Conservation (phyloP, 2,888 invertebrate genomes). For the Penaeus monodon region DNA sequence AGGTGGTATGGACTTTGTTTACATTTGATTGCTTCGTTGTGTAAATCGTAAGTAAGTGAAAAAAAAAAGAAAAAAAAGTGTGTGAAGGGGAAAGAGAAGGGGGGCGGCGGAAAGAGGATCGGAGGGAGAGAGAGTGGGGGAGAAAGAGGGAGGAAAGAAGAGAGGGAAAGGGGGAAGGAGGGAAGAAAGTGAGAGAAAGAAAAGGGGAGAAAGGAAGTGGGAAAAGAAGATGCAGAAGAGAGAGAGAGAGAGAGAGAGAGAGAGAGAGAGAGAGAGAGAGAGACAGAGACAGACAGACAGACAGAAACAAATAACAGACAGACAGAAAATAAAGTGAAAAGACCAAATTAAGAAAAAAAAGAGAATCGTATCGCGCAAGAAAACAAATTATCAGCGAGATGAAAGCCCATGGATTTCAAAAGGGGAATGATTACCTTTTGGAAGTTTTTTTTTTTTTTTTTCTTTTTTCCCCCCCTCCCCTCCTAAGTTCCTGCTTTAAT, state of each 20-base stretch:
- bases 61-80: neutral
- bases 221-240: too few relatives aligned
- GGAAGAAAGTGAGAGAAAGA: neutral
- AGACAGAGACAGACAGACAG: neutral
- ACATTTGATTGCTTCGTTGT: too few relatives aligned
- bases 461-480: too few relatives aligned
- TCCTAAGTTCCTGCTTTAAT: too few relatives aligned
- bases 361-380: too few relatives aligned
- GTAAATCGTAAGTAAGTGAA: neutral
- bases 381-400: too few relatives aligned
- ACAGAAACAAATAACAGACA: neutral
- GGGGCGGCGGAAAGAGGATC: neutral
- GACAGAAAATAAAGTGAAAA: too few relatives aligned
- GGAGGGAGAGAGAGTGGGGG: neutral
- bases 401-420: neutral
- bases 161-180: neutral
- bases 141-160: neutral
- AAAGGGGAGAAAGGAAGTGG: neutral
- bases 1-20: neutral
- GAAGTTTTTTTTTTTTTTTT: too few relatives aligned
- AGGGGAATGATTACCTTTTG: neutral
- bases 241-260: neutral
- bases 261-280: slow-evolving; percentile 2
- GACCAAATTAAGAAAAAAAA: too few relatives aligned
- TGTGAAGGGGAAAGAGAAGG: neutral